Evolutionary conservation across 2,113 vertebrate genomes (phyloP), one percentile per base, ranked within the genome.

Genomic region (Lophura nycthemera): DNA sequence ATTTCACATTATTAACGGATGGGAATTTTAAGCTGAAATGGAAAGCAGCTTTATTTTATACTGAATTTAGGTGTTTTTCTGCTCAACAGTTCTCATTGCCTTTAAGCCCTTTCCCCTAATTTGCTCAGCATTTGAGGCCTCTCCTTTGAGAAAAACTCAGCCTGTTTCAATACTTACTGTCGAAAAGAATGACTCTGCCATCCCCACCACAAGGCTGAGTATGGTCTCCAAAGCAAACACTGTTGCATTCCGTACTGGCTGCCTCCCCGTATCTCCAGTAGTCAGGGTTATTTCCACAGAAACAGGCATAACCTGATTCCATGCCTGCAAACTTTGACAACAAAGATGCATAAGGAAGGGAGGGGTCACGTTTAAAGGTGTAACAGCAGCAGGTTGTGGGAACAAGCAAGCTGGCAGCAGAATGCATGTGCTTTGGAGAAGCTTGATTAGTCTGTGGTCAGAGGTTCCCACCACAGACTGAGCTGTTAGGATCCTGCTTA

Each of bases 291-390:
- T 99, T 99, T 80, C 99, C 99, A 77, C 99, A 99, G 97, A 99
- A 99, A 97, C 99, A 99, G 66, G 99, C 99, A 40, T 99, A 99
- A 80, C 99, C 99, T 8, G 99, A 99, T 96, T 99, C 99, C 98
- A 99, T 99, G 36, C 99, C 99, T 12, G 99, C 99, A 56, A 99
- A 98, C 99, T 99, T 97, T 72, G 87, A 95, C 50, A 91, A 96
- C n/a, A 97, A 89, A 97, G 69, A 94, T 87, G 76, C n/a, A 36
- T 94, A 76, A 94, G 17, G 47, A 29, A 45, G 57, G 29, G 43
- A 66, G 19, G 45, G 50, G 73, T 38, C 42, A 69, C 4, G 73
- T 66, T 85, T 60, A 36, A 85, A 92, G 60, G 36, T 52, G 12
- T 45, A 64, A 67, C 50, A 81, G 77, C 3, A 1, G 70, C 61